Conservation (phyloP, 2,113 vertebrate species). For the Catharus fuscescens region DNA sequence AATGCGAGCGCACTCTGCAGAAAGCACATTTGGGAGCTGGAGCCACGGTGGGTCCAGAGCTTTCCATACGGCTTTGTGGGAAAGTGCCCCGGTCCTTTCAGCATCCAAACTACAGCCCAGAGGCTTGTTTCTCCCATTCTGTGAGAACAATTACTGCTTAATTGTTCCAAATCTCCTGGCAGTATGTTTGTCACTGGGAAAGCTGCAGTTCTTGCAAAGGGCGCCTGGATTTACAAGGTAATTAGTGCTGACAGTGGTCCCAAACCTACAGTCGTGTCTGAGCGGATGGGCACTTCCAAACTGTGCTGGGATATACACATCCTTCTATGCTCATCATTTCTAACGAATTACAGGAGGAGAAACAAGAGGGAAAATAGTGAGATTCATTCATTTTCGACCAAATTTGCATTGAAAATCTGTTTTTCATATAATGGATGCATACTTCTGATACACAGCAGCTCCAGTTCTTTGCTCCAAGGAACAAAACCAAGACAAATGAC, state of each 20-base stretch:
- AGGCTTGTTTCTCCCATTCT: neutral
- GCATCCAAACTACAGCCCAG: neutral
- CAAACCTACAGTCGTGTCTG: neutral
- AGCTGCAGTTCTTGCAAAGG: neutral
- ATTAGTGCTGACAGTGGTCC: neutral
- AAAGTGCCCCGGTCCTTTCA: neutral
- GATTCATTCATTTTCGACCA: neutral
- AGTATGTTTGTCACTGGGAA: neutral
- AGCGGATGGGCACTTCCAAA: neutral
- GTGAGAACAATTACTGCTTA: neutral
- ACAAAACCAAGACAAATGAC: neutral
- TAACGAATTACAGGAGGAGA: accelerated
- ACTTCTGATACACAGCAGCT: neutral
- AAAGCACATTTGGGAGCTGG: neutral
- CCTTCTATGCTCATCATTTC: neutral
- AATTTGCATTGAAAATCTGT: neutral
- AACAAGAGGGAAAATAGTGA: neutral
- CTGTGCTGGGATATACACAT: neutral
- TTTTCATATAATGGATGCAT: neutral
- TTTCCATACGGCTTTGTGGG: neutral
- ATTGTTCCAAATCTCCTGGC: neutral
- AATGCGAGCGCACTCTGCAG: neutral
- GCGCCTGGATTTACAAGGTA: neutral
- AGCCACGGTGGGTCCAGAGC: neutral
- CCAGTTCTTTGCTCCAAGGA: neutral